Base-by-base conservation (phyloP, 2,888 invertebrate genomes). In the Aphodius sticticus region DNA sequence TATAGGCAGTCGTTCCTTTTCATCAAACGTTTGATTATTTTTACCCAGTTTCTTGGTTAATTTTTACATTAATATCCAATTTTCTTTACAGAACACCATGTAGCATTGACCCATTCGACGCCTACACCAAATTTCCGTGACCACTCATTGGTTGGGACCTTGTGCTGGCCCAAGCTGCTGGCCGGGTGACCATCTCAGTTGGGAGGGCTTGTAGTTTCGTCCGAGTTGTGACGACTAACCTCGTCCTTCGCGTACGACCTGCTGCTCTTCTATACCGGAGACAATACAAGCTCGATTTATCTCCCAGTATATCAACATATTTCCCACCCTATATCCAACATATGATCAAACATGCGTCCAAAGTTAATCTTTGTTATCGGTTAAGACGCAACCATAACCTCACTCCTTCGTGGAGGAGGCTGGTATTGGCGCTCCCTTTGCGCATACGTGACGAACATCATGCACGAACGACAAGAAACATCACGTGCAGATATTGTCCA, bases 121-220 rank as follows among this genome's bases (percentile, higher is more conserved):
- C 53, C 53, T 7, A 7, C 53, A 53, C 53, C 7, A 53, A 53
- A 53, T 53, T 53, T 53, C 53, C 53, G 12, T 53, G 4, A 2
- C 53, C 53, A 53, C 53, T 53, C 53, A 53, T 26, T 7, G 53
- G 53, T 53, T 53, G 53, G 53, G 53, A 53, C 53, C 53, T 53
- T 53, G 53, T 7, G 53, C 53, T 12, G 4, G 53, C 53, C 53
- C 53, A 53, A 53, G 53, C 53, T 53, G 53, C 53, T 53, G 53
- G 53, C 53, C 53, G 53, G 53, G 53, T 53, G 53, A 53, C 53
- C 53, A 53, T 53, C 53, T 53, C 53, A 53, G 53, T 53, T 53
- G 53, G 53, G 53, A 53, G 53, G 53, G 53, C 53, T 53, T 7
- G 12, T 12, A 53, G 53, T 53, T 53, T 53, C 53, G 53, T 53